phyloP scores from a whole-genome alignment of 1,140 invertebrate genomes.

The Trachelipus rathkii region DNA sequence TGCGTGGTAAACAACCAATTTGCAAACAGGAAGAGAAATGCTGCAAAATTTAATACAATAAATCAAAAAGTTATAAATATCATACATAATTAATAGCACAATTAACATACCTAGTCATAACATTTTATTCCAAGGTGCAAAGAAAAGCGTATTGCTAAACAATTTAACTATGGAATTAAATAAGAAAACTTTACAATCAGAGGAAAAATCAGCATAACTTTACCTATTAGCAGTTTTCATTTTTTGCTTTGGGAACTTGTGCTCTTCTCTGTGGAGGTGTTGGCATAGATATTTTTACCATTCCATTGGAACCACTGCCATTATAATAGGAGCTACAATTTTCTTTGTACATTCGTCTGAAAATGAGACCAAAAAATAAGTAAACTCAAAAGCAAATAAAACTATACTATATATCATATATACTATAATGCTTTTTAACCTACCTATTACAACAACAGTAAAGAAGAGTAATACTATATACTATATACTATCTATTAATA shows the following conservation, averaged over 20 bases:
- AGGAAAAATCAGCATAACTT: constrained; percentile 12
- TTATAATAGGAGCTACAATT: constrained; percentile 24
- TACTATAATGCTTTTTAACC: too few relatives aligned
- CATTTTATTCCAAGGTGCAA: not conserved
- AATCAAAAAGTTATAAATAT: too few relatives aligned
- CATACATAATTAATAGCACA: not conserved
- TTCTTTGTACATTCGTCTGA: constrained; percentile 23
- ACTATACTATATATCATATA: too few relatives aligned
- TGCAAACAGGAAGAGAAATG: constrained; percentile 49
- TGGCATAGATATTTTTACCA: constrained; percentile 39
- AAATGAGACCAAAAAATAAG: not conserved
- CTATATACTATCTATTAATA: too few relatives aligned
- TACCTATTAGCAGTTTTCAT: constrained; percentile 49
- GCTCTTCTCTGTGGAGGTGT: constrained; percentile 44
- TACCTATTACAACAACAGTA: too few relatives aligned
- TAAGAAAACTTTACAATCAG: not conserved
- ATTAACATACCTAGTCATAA: not conserved
- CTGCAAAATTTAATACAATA: constrained; percentile 31
- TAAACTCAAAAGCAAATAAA: too few relatives aligned
- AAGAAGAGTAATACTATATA: too few relatives aligned
- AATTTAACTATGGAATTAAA: not conserved
- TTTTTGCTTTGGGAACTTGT: constrained; percentile 49
- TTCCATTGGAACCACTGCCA: constrained; percentile 31
- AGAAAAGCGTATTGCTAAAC: not conserved
- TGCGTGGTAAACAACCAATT: constrained; percentile 51